Base-by-base conservation (phyloP, 2,797 vertebrate species). In the Aplochiton taeniatus region DNA sequence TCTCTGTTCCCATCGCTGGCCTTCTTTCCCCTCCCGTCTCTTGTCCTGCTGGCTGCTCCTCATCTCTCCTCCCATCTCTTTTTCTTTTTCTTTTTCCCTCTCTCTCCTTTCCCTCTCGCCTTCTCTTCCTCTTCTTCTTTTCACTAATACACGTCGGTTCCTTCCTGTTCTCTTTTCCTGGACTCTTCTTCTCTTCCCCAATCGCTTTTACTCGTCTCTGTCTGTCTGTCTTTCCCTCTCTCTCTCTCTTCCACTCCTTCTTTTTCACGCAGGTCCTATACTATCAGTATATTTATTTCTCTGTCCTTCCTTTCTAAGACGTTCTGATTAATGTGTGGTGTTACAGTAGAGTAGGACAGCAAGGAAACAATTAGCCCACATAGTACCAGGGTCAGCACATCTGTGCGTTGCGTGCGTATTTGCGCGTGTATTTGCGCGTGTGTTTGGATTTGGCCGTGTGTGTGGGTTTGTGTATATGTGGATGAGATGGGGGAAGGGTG, bases 321-420 rank as follows among this genome's bases (percentile, higher is more conserved):
- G 71, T 65, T 61, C 69, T 55, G 51, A 74, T 75, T 85, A 86
- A 87, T 86, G 82, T 80, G 74, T 82, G 81, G 13, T 9, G 80
- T 70, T 67, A 71, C 73, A 77, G 54, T 61, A 11, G 70, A 75
- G 50, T 68, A 69, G 73, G 82, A 78, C 74, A 31, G 31, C 31
- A 78, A 77, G 72, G 76, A 71, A 66, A 72, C 76, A 67, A 81
- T 86, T 85, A 84, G 73, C 68, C 70, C 64, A 58, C 46, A 65
- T 46, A 49, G 70, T 63, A 76, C 55, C 75, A 66, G 49, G 12
- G 13, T 46, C 20, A 14, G 57, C 41, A n/a, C 47, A 17, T 51
- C 9, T 52, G 17, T 60, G 19, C 61, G 14, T 52, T 53, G 9
- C 49, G 42, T 45, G 53, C 52, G 45, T 63, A 17, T n/a, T 2